Conservation (phyloP, 2,888 invertebrate species). For the Clepsis dumicolana region DNA sequence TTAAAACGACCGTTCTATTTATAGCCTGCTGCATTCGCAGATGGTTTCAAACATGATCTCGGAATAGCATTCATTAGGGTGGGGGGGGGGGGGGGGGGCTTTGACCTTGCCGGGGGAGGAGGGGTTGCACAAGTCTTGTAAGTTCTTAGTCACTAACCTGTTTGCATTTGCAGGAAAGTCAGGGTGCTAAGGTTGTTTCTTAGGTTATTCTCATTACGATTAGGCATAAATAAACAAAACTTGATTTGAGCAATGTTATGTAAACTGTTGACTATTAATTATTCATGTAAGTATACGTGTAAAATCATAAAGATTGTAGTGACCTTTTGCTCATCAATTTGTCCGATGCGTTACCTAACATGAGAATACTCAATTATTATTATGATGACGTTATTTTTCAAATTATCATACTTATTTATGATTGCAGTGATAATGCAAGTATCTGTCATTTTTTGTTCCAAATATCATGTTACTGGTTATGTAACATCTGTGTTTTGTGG, state of each 20-base stretch:
- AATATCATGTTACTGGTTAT: slow-evolving; percentile 4
- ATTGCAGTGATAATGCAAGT: background rate
- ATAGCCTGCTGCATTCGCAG: slow-evolving; percentile 20
- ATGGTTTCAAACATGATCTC: slow-evolving; percentile 57
- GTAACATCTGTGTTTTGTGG: background rate
- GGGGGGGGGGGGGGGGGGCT: slow-evolving; percentile 60
- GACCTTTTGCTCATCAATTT: slow-evolving; percentile 5
- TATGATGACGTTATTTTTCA: slow-evolving; percentile 15
- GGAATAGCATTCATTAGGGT: slow-evolving; percentile 65
- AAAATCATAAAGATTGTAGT: slow-evolving; percentile 2
- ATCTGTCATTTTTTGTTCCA: background rate
- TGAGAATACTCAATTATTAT: slow-evolving; percentile 8
- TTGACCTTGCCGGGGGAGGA: slow-evolving; percentile 76
- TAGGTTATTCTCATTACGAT: slow-evolving; percentile 21
- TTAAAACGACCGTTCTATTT: slow-evolving; percentile 22
- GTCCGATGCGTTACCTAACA: slow-evolving; percentile 16
- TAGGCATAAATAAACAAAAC: background rate
- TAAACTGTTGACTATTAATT: background rate
- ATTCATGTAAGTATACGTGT: background rate
- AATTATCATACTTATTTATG: slow-evolving; percentile 18
- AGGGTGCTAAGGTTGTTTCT: background rate
- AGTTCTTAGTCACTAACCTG: slow-evolving; percentile 69
- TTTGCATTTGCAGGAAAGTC: slow-evolving; percentile 26
- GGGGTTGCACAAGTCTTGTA: slow-evolving; percentile 38
- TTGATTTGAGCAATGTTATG: background rate